Evolutionary conservation across 64 coral and sea anemone genomes (phyloP).

Genomic region (Astreopora myriophthalma): DNA sequence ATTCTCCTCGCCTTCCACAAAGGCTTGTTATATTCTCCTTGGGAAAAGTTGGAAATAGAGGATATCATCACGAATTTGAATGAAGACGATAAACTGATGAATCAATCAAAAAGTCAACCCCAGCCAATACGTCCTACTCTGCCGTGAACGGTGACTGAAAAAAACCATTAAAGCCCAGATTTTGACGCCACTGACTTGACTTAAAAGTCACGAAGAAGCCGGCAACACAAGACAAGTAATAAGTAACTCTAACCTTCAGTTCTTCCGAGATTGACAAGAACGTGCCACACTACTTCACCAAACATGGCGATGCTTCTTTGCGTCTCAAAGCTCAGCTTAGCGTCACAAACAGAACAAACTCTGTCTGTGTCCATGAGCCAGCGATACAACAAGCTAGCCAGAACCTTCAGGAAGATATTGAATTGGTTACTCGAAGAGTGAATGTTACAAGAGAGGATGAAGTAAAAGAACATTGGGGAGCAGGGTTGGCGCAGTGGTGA

Average conservation of each 20-base stretch:
- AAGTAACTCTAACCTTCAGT: slow-evolving; percentile 28
- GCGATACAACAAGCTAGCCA: slow-evolving; percentile 71
- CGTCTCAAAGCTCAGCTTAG: not conserved
- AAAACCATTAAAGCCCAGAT: too few relatives aligned
- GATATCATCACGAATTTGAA: too few relatives aligned
- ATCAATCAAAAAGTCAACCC: not conserved
- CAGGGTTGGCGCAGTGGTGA: too few relatives aligned
- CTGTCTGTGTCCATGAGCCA: slow-evolving; percentile 50
- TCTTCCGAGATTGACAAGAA: slow-evolving; percentile 25
- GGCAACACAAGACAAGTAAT: not conserved
- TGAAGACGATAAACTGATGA: too few relatives aligned
- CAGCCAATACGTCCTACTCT: not conserved
- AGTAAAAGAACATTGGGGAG: too few relatives aligned
- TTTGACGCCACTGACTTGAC: not conserved
- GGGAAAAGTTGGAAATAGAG: too few relatives aligned
- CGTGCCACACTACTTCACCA: slow-evolving; percentile 64
- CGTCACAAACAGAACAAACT: not conserved
- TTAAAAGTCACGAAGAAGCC: too few relatives aligned
- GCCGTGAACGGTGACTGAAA: too few relatives aligned
- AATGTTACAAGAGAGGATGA: too few relatives aligned
- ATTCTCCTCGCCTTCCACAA: not conserved
- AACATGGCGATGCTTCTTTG: slow-evolving; percentile 51
- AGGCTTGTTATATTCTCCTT: not conserved
- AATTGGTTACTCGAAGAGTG: too few relatives aligned
- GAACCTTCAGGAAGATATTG: slow-evolving; percentile 25